A percentile compares a stretch with the other conserved stretches of the same genome.
phyloP scores from a whole-genome alignment of 2,888 invertebrate genomes.

The Himalopsyche tibetana region DNA sequence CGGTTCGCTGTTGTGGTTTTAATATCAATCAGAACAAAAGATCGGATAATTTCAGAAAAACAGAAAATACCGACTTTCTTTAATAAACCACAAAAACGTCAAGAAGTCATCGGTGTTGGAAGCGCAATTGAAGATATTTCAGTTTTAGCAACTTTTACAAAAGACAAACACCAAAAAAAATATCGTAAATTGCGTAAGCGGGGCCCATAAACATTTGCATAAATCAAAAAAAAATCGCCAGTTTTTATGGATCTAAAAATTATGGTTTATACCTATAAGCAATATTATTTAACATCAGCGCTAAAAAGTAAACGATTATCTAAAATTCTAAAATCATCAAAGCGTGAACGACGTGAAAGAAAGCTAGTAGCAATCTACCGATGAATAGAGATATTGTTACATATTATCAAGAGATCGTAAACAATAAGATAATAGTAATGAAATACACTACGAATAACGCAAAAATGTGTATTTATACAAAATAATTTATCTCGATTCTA shows the following conservation, averaged over 20 bases:
- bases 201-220: not conserved
- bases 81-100: not conserved
- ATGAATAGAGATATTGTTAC: slow-evolving; percentile 7
- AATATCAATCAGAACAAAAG: no score
- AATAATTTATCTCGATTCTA: no score
- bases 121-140: not conserved
- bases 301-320: slow-evolving; percentile 2
- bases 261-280: not conserved
- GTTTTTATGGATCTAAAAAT: not conserved
- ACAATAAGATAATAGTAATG: not conserved
- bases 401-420: not conserved
- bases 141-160: not conserved
- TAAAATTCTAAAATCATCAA: not conserved
- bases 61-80: slow-evolving; percentile 13
- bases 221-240: not conserved
- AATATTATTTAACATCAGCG: not conserved
- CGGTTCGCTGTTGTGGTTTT: no score
- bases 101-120: not conserved
- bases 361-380: no score
- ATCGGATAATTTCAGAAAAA: not conserved
- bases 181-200: not conserved
- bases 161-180: not conserved
- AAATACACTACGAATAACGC: not conserved
- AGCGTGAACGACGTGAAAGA: slow-evolving; percentile 17
- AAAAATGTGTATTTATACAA: not conserved